phyloP scores from a whole-genome alignment of 1,140 invertebrate species.

The Rhizoglyphus robini region DNA sequence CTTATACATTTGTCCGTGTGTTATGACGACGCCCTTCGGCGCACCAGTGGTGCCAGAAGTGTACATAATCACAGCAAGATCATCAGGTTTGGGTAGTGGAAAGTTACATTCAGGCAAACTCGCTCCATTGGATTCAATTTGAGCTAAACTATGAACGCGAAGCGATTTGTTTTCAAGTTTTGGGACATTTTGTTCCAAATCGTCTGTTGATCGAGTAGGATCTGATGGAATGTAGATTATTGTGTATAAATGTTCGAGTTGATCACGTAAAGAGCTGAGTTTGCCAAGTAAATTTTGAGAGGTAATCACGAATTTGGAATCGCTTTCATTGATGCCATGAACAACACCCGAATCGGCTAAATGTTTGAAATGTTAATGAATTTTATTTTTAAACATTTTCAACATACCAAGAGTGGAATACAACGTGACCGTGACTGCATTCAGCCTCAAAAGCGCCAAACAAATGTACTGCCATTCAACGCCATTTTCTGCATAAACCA shows the following conservation, averaged over 20 bases:
- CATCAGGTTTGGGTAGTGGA: slow-evolving; percentile 25
- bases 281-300: slow-evolving; percentile 57
- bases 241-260: slow-evolving; percentile 35
- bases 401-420: slow-evolving; percentile 13
- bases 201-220: background rate
- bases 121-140: background rate
- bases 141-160: slow-evolving; percentile 19
- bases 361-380: too few relatives aligned
- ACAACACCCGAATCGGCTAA: slow-evolving; percentile 63
- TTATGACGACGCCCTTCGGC: slow-evolving; percentile 29
- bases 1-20: slow-evolving; percentile 28
- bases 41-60: slow-evolving; percentile 30
- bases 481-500: slow-evolving; percentile 38
- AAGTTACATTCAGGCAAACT: background rate
- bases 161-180: background rate
- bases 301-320: slow-evolving; percentile 47
- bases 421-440: slow-evolving; percentile 31
- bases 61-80: slow-evolving; percentile 32
- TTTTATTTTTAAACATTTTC: too few relatives aligned
- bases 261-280: slow-evolving; percentile 74
- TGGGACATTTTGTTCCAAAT: background rate
- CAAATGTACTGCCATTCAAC: slow-evolving; percentile 39
- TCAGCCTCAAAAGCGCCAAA: slow-evolving; percentile 34
- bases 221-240: background rate
- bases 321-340: slow-evolving; percentile 84